Percentiles rank a stretch among this genome's conserved stretches.
Evolutionary conservation across 2,888 invertebrate species (phyloP).

Genomic region (Erpobdella octoculata): DNA sequence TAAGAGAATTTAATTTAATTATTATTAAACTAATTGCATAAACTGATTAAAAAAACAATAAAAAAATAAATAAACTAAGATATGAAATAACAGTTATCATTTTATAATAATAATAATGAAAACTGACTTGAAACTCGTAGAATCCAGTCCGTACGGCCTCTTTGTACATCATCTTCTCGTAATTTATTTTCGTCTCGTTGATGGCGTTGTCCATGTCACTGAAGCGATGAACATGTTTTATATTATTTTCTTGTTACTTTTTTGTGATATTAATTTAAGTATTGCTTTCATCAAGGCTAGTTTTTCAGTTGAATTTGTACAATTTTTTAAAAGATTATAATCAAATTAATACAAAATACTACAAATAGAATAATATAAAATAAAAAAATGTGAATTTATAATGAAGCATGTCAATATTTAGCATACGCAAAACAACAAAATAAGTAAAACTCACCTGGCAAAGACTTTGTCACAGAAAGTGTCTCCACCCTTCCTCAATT

Average conservation of each 20-base stretch:
- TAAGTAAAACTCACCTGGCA: constrained; percentile 48
- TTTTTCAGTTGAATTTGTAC: too few species aligned
- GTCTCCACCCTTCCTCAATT: constrained; percentile 58
- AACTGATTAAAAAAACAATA: too few species aligned
- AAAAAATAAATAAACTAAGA: neutral
- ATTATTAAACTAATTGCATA: too few species aligned
- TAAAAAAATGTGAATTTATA: neutral
- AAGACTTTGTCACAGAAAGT: constrained; percentile 84
- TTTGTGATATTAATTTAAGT: too few species aligned
- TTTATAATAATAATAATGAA: too few species aligned
- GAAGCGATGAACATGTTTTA: constrained; percentile 41
- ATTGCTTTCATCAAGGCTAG: too few species aligned
- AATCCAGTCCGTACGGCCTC: constrained; percentile 86
- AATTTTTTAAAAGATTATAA: neutral
- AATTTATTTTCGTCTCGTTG: constrained; percentile 72
- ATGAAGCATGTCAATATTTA: neutral
- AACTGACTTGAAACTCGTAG: constrained; percentile 74
- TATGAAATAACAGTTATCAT: too few species aligned
- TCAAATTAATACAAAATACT: neutral
- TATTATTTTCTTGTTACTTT: too few species aligned
- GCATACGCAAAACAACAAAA: too few species aligned
- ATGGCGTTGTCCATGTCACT: constrained; percentile 87
- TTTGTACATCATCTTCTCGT: constrained; percentile 81
- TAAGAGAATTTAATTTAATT: too few species aligned
- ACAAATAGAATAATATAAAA: neutral